Evolutionary conservation across 2,888 invertebrate genomes (phyloP).

Genomic region (Temnothorax unifasciatus): DNA sequence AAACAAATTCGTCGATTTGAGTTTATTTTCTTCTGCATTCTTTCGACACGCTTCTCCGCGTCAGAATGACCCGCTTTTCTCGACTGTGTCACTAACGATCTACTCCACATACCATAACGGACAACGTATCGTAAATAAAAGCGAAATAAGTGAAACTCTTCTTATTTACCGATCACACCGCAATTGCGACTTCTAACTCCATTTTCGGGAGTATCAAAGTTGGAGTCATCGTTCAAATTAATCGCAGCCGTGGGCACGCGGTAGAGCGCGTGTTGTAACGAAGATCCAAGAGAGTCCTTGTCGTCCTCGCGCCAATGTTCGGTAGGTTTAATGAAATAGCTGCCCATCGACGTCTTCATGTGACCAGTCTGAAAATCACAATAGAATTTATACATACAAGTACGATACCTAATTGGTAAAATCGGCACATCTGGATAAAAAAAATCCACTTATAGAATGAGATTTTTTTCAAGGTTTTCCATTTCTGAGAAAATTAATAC

Average conservation of each 20-base stretch:
- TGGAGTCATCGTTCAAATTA: constrained; percentile 55
- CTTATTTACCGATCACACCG: constrained; percentile 81
- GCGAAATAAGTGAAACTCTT: neutral
- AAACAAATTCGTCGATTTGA: neutral
- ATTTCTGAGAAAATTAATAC: neutral
- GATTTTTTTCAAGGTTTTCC: neutral
- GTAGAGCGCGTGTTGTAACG: constrained; percentile 82
- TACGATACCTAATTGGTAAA: neutral
- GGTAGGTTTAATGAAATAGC: constrained; percentile 90
- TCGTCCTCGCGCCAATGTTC: constrained; percentile 85
- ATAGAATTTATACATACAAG: neutral
- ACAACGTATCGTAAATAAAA: neutral
- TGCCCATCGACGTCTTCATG: constrained; percentile 89
- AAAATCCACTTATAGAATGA: neutral
- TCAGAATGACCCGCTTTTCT: constrained; percentile 12
- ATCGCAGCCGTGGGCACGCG: constrained; percentile 70
- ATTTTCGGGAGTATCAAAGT: constrained; percentile 58
- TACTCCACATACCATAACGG: neutral
- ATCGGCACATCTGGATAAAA: neutral
- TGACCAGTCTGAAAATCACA: constrained; percentile 88
- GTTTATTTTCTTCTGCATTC: constrained; percentile 3
- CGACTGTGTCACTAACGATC: neutral
- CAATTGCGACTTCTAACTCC: constrained; percentile 73
- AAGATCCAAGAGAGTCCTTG: constrained; percentile 80
- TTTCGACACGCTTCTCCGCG: neutral